Evolutionary conservation across 2,797 vertebrate species (phyloP).

Genomic region (Gymnoscopelus microlampas): DNA sequence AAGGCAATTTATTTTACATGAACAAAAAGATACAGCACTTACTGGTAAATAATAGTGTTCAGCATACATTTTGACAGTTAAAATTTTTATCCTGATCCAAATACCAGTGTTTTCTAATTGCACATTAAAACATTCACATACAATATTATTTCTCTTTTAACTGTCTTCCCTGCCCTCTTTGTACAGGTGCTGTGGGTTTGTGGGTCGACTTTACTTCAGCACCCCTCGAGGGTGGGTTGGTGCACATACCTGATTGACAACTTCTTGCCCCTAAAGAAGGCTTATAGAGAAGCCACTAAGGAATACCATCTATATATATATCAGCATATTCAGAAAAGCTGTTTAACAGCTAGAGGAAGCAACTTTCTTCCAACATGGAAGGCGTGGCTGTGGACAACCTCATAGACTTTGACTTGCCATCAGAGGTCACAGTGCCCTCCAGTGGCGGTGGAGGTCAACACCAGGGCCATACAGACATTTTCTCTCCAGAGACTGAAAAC

Average conservation of each 20-base stretch:
- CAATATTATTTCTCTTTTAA: neutral
- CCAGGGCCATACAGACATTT: constrained; percentile 53
- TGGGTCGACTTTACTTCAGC: constrained; percentile 33
- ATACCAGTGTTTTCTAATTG: neutral
- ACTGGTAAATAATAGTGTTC: neutral
- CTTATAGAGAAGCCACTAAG: too few relatives aligned
- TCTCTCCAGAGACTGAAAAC: constrained; percentile 60
- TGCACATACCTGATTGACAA: neutral
- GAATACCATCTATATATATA: too few relatives aligned
- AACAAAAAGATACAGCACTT: too few relatives aligned
- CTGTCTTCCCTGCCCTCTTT: constrained; percentile 11
- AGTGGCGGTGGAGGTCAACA: constrained; percentile 28
- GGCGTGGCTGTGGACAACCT: constrained; percentile 86
- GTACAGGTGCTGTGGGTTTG: constrained; percentile 51
- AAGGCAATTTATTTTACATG: neutral
- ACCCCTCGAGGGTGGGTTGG: constrained; percentile 30
- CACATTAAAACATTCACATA: neutral
- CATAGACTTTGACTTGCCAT: constrained; percentile 85
- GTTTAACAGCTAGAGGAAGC: constrained; percentile 1
- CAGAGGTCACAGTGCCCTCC: constrained; percentile 41
- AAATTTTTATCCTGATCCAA: neutral
- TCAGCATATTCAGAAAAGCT: constrained; percentile 5
- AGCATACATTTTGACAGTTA: constrained; percentile 7
- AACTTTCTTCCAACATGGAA: constrained; percentile 79
- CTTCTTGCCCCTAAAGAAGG: neutral